These are phyloP conservation scores for Pterocles orientalis DNA, from an alignment of 2,113 vertebrate genomes.

Conservation along the genomic window DNA sequence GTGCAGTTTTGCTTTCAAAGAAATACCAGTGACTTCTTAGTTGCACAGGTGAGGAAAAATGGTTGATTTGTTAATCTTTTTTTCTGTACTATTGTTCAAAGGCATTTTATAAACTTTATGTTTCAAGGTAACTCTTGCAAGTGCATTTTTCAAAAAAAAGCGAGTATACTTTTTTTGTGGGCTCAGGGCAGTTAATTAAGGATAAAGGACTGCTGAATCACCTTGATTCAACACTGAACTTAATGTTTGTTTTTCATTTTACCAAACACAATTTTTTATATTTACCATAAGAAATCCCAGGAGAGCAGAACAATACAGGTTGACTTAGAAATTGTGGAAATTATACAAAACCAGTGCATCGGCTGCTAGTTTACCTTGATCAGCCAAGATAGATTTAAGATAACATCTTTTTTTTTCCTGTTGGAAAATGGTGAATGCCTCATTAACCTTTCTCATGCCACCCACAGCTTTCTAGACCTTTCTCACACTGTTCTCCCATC, in stretches of 20 bases:
- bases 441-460: not conserved
- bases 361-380: not conserved
- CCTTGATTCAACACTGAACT: not conserved
- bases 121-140: not conserved
- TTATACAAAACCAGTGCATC: not conserved
- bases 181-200: not conserved
- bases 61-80: not conserved
- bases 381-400: not conserved
- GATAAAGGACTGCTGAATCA: not conserved
- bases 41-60: not conserved
- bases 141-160: not conserved
- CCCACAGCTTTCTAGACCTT: not conserved
- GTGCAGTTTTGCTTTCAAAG: not conserved
- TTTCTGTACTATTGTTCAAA: not conserved
- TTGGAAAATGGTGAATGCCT: not conserved
- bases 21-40: not conserved
- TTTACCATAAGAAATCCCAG: not conserved
- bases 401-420: not conserved
- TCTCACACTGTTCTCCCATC: not conserved
- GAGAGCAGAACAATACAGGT: not conserved
- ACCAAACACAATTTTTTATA: not conserved
- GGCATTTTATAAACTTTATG: not conserved
- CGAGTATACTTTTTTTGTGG: not conserved
- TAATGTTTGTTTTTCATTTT: not conserved
- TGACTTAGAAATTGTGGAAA: not conserved